phyloP scores from a whole-genome alignment of 2,888 invertebrate genomes.

The Sphecodes monilicornis region DNA sequence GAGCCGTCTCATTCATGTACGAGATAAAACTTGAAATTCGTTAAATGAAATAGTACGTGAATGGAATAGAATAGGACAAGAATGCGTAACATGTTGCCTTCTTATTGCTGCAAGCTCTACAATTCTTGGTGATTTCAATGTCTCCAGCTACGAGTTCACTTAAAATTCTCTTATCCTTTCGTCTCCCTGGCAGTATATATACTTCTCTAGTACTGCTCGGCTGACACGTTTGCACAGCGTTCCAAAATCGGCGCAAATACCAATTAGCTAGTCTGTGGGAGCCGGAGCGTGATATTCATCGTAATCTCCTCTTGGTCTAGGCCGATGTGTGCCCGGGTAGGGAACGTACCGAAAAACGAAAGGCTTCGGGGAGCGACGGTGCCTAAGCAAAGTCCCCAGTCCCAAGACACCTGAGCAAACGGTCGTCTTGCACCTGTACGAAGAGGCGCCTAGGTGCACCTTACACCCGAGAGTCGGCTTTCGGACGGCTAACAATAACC shows the following conservation, averaged over 20 bases:
- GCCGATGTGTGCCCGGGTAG: not conserved
- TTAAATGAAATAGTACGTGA: too few species aligned
- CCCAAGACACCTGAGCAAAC: conserved; percentile 65
- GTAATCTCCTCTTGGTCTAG: conserved; percentile 26
- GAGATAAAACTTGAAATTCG: not conserved
- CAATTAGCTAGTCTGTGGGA: conserved; percentile 21
- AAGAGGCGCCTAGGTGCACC: conserved; percentile 49
- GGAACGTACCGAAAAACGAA: conserved; percentile 10
- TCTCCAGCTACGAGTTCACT: not conserved
- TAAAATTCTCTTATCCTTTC: not conserved
- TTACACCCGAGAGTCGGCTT: conserved; percentile 57
- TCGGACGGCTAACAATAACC: conserved; percentile 66
- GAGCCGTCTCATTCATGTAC: not conserved
- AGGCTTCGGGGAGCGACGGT: not conserved
- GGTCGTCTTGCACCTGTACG: conserved; percentile 61
- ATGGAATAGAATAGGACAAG: too few species aligned
- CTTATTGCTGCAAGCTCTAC: not conserved
- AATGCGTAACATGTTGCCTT: too few species aligned
- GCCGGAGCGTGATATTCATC: not conserved
- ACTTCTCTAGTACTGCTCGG: conserved; percentile 7
- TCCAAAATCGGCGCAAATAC: conserved; percentile 18
- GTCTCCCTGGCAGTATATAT: not conserved
- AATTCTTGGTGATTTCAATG: not conserved
- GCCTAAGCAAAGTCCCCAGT: conserved; percentile 55
- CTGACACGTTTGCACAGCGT: not conserved